A percentile compares a stretch with the other conserved stretches of the same genome.
Evolutionary conservation across 2,797 vertebrate genomes (phyloP).

Genomic region (Cirrhinus molitorella): DNA sequence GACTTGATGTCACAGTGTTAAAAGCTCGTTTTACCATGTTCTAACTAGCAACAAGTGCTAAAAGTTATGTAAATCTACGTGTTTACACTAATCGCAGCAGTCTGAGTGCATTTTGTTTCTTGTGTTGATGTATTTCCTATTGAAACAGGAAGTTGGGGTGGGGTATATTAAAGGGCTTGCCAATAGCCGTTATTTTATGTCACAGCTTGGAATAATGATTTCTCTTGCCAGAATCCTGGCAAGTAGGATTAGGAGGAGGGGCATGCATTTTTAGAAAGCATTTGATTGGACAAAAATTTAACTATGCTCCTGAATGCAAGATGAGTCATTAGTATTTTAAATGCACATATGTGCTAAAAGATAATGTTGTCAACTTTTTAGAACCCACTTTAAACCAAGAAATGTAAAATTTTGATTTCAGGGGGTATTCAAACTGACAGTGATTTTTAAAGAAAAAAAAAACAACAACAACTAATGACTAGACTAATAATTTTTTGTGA

Average conservation of each 20-base stretch:
- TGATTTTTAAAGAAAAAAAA: background rate
- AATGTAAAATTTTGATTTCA: background rate
- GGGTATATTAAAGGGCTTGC: background rate
- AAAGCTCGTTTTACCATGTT: background rate
- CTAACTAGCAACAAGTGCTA: background rate
- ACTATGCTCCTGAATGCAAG: too few species aligned
- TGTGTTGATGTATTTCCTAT: background rate
- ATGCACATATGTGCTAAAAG: background rate
- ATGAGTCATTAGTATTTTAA: too few species aligned
- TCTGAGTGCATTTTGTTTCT: background rate
- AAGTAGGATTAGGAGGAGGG: background rate
- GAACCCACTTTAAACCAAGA: too few species aligned
- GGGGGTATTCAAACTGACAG: background rate
- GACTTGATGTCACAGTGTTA: conserved; percentile 15
- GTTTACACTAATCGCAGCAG: background rate
- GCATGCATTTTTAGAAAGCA: background rate
- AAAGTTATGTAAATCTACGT: background rate
- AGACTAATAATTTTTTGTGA: too few species aligned
- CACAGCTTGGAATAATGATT: background rate
- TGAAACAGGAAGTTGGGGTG: background rate
- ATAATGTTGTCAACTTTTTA: background rate
- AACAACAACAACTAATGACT: too few species aligned
- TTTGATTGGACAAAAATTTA: too few species aligned
- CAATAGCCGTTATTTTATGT: background rate
- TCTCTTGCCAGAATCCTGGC: background rate